phyloP scores from a whole-genome alignment of 1,140 invertebrate genomes.

The Drosophila kikkawai region DNA sequence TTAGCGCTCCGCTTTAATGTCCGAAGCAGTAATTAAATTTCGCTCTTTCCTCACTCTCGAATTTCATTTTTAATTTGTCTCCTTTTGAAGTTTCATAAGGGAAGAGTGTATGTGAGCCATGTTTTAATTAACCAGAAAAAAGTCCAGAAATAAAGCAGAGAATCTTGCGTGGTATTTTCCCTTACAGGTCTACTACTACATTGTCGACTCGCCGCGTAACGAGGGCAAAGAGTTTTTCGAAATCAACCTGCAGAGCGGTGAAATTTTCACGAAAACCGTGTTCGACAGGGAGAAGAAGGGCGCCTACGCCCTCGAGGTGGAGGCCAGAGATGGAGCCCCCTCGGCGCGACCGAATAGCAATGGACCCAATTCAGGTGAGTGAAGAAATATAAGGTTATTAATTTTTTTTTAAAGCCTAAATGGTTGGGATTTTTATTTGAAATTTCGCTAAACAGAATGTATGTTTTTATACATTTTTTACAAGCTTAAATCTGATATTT shows the following conservation, averaged over 20 bases:
- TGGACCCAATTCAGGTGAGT: conserved; percentile 96
- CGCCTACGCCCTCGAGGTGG: conserved; percentile 96
- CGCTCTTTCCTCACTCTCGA: conserved; percentile 18
- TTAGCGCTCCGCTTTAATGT: conserved; percentile 66
- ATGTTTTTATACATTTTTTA: not conserved
- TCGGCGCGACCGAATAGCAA: conserved; percentile 96
- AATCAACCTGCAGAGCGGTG: conserved; percentile 96
- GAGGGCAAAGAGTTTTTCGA: conserved; percentile 97
- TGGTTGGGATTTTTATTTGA: no score
- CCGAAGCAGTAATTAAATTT: conserved; percentile 58
- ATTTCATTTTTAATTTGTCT: conserved; percentile 44
- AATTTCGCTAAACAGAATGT: no score
- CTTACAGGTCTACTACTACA: conserved; percentile 93
- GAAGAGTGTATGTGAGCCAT: not conserved
- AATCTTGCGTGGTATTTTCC: not conserved
- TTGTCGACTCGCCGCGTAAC: conserved; percentile 94
- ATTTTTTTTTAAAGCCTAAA: not conserved
- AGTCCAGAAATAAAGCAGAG: conserved; percentile 29
- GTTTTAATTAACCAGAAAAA: conserved; percentile 43
- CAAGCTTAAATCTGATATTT: not conserved
- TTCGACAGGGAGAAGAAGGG: conserved; percentile 98
- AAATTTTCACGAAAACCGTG: conserved; percentile 96
- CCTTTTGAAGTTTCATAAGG: conserved; percentile 32
- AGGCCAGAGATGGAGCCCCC: conserved; percentile 95
- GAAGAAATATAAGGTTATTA: conserved; percentile 13